Evolutionary conservation across 2,888 invertebrate genomes (phyloP).

Genomic region (Luffia ferchaultella): DNA sequence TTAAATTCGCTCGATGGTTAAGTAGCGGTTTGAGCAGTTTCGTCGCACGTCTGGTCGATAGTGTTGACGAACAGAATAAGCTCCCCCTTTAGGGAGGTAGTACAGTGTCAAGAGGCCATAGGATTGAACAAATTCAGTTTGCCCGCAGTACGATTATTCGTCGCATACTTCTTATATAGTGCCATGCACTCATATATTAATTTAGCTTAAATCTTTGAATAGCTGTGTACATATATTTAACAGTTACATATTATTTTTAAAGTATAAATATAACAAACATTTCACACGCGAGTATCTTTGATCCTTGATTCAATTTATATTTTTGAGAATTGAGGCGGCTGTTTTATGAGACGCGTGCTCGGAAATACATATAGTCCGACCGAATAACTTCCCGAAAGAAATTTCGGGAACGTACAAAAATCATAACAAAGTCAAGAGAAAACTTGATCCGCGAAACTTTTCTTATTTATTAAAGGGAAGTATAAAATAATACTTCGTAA

Average conservation of each 20-base stretch:
- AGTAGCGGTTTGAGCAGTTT: slow-evolving; percentile 38
- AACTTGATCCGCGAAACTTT: not conserved
- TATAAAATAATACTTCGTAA: not conserved
- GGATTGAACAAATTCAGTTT: slow-evolving; percentile 64
- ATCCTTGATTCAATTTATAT: not conserved
- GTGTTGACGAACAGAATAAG: slow-evolving; percentile 64
- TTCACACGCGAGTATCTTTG: too few species aligned
- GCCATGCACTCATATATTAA: not conserved
- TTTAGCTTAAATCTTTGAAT: not conserved
- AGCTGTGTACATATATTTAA: too few species aligned
- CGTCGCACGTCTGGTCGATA: slow-evolving; percentile 55
- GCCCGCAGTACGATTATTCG: slow-evolving; percentile 63
- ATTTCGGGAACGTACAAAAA: not conserved
- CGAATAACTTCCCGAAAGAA: not conserved
- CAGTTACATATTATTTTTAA: too few species aligned
- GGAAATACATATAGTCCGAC: not conserved
- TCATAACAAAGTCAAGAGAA: not conserved
- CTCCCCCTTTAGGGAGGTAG: slow-evolving; percentile 45
- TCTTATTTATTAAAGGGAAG: not conserved
- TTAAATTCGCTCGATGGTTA: slow-evolving; percentile 38
- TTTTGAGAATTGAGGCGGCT: not conserved
- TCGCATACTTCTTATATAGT: slow-evolving; percentile 29
- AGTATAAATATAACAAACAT: too few species aligned
- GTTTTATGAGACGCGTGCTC: not conserved
- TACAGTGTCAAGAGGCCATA: slow-evolving; percentile 64